Conservation (phyloP, 2,888 invertebrate genomes). For the Heliconius charithonia region DNA sequence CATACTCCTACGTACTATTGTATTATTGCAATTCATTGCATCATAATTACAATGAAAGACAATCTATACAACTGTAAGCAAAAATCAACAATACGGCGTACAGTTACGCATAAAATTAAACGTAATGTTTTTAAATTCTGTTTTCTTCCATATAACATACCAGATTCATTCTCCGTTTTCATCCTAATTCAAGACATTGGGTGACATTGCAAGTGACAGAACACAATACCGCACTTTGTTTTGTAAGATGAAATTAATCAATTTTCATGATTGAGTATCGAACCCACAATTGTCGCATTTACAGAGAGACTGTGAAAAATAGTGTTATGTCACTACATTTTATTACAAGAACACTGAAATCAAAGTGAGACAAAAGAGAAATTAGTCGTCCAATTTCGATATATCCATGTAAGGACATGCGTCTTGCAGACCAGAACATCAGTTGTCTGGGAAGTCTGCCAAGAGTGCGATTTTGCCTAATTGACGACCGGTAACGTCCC, state of each 20-base stretch:
- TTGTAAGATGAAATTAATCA: too few relatives aligned
- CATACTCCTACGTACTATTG: neutral
- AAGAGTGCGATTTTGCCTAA: constrained; percentile 77
- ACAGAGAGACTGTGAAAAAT: too few relatives aligned
- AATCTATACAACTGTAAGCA: neutral
- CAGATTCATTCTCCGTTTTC: too few relatives aligned
- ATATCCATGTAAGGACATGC: constrained; percentile 64
- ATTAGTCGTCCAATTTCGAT: constrained; percentile 25
- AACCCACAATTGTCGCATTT: too few relatives aligned
- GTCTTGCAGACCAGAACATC: constrained; percentile 56
- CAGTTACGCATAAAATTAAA: neutral
- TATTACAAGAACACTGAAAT: neutral
- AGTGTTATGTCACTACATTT: too few relatives aligned
- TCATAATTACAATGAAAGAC: neutral
- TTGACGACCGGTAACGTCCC: constrained; percentile 74
- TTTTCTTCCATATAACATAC: too few relatives aligned
- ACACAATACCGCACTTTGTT: too few relatives aligned
- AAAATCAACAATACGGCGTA: too few relatives aligned
- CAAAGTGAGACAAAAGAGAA: neutral
- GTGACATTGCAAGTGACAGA: too few relatives aligned
- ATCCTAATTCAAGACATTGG: too few relatives aligned
- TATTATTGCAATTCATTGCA: neutral
- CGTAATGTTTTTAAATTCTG: too few relatives aligned
- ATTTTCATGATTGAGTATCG: too few relatives aligned
- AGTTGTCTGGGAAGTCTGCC: constrained; percentile 77